Evolutionary conservation across 23 tunicate genomes (phyloP), one percentile per base, ranked within the genome.

Genomic region (Styela plicata): DNA sequence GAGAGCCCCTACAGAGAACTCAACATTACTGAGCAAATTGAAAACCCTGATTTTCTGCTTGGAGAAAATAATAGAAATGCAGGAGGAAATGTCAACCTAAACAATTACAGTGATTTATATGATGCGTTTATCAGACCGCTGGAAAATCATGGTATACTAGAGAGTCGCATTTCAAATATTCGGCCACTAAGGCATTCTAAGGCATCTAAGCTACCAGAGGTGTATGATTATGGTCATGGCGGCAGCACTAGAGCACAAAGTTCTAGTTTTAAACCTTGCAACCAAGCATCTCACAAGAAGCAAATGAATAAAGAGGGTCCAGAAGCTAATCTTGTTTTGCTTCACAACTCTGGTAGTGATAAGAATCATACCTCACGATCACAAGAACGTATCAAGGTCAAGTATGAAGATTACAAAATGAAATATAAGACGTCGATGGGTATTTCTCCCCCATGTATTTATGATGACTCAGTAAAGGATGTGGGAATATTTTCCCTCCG

Each of bases 211-310:
- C 57, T 13, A 5, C 10, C 57, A 44, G 57, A 44, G 13, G 77
- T 71, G 7, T 71, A 18, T 32, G 77, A 71, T 21, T 71, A 71
- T 71, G 77, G 37, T 30, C 77, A 71, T 29, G 77, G 77, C 5
- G 57, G 13, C 13, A 44, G 57, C 57, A 44, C 7, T 13, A 44
- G 57, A 44, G 7, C 13, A 13, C 57, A 13, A 13, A 44, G 57
- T 44, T 13, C 57, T 7, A 44, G 57, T 44, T 13, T 44, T 13
- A 7, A 7, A 5, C 57, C 13, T 7, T 5, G 57, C 57, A 44
- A 44, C 57, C 57, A 44, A 13, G 7, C 57, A 44, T n/a, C n/a
- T n/a, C n/a, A n/a, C n/a, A n/a, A n/a, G n/a, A n/a, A n/a, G n/a
- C n/a, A n/a, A n/a, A n/a, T n/a, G n/a, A n/a, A n/a, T n/a, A n/a